Conservation (phyloP, 37 sponge, comb jelly and placozoan genomes). For the Bolinopsis microptera region DNA sequence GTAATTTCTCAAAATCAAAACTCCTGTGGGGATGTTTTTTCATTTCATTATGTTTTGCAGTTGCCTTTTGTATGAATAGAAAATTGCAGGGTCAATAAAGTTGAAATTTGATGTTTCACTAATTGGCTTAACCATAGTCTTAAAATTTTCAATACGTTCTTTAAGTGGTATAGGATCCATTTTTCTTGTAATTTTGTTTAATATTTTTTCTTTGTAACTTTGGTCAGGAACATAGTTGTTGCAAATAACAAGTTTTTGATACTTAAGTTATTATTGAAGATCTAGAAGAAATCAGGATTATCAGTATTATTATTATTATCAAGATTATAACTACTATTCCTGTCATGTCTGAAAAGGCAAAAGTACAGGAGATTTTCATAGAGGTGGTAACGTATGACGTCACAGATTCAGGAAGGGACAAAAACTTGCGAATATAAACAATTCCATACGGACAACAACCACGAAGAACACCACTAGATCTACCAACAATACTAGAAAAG, state of each 20-base stretch:
- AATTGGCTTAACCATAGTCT: background rate
- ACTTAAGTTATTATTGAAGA: background rate
- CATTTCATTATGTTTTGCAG: background rate
- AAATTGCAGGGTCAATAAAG: background rate
- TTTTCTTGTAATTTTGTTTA: background rate
- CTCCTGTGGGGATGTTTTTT: background rate
- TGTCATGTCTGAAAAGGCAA: too few species aligned
- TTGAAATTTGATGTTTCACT: background rate
- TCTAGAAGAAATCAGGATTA: too few species aligned
- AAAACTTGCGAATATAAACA: too few species aligned
- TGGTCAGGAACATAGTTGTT: background rate
- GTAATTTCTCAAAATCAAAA: too few species aligned
- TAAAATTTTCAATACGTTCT: background rate
- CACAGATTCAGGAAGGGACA: too few species aligned
- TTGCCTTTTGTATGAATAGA: background rate
- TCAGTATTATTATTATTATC: too few species aligned
- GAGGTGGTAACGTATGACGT: too few species aligned
- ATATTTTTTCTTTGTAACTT: background rate
- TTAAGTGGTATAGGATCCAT: background rate
- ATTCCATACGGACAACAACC: too few species aligned
- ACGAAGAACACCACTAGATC: too few species aligned
- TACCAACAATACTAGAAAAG: too few species aligned
- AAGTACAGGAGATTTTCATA: too few species aligned
- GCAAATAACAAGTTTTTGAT: background rate
- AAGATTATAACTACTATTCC: too few species aligned